A percentile compares a stretch with the other conserved stretches of the same genome.
These are phyloP conservation scores for Coturnix japonica DNA, from an alignment of 2,113 vertebrate genomes.

Conservation along the genomic window DNA sequence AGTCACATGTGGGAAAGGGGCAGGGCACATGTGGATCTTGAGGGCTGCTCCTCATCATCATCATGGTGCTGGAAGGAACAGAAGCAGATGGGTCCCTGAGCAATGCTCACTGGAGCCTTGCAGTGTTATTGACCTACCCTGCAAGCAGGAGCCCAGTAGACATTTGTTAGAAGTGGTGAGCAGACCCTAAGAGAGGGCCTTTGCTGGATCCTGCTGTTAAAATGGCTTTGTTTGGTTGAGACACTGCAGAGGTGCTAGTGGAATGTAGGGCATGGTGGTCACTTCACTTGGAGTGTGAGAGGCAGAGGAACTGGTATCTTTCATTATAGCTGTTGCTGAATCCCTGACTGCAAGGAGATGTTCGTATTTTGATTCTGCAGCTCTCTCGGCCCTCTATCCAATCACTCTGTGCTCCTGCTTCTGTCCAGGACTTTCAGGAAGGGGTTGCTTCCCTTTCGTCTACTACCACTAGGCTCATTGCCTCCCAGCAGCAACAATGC, in stretches of 20 bases:
- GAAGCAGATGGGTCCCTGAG: neutral
- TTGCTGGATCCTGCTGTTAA: neutral
- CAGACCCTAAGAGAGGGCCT: neutral
- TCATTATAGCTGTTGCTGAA: neutral
- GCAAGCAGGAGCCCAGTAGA: neutral
- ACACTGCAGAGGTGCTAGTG: neutral
- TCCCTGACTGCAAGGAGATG: neutral
- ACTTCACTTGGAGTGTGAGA: accelerated
- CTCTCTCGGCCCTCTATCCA: neutral
- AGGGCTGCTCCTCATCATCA: neutral
- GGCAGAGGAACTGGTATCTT: neutral
- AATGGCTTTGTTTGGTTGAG: neutral
- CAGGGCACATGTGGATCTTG: neutral
- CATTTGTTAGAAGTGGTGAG: neutral
- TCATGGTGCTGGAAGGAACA: neutral
- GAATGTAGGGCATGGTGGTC: neutral
- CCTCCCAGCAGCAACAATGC: neutral
- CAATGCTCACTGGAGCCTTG: neutral
- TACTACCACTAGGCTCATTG: neutral
- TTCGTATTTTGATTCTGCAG: neutral
- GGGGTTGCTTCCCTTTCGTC: neutral
- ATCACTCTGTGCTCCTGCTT: neutral
- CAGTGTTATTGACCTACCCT: neutral
- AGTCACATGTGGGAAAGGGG: neutral
- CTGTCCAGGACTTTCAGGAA: neutral